Evolutionary conservation across 2,797 vertebrate species (phyloP), one percentile per base, ranked within the genome.

Genomic region (Alosa sapidissima): DNA sequence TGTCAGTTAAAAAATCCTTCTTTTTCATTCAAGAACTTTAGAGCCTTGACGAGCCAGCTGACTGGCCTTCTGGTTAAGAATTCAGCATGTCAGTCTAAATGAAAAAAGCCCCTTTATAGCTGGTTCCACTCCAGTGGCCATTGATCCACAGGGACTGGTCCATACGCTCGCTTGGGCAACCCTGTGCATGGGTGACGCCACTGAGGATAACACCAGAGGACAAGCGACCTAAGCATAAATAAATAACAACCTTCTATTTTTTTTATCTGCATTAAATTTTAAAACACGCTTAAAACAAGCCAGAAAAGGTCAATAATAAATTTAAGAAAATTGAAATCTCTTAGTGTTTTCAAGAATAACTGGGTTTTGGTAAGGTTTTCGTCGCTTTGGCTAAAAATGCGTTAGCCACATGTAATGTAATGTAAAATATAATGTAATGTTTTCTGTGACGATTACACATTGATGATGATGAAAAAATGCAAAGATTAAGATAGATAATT

Each of bases 261-360:
- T 85, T 84, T 84, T 87, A 86, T 85, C 78, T n/a, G 10, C 68
- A 88, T 89, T 84, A 88, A 88, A 86, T 48, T 88, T 90, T 88
- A 87, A 90, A 87, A 81, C n/a, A 62, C 54, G 33, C 75, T 75
- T 47, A 75, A 19, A 28, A 28, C 28, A 28, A 19, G 81, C 82
- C 51, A 55, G 52, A 85, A n/a, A 55, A 54, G 55, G 21, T 24
- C 62, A 68, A 68, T 33, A 72, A 16, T 72, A 72, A 72, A 72
- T 72, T 14, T 36, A 36, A 72, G 65, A 72, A 6, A 62, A 62
- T 24, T 62, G n/a, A 62, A 24, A 62, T 60, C 8, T 60, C 55
- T n/a, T 62, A 24, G n/a, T 1, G 8, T 10, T 51, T 51, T 11
- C 41, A 10, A 9, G 49, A 51, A 51, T 10, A 51, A 11, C 49